phyloP scores from a whole-genome alignment of 2,113 vertebrate species.

The Grammomys surdaster region DNA sequence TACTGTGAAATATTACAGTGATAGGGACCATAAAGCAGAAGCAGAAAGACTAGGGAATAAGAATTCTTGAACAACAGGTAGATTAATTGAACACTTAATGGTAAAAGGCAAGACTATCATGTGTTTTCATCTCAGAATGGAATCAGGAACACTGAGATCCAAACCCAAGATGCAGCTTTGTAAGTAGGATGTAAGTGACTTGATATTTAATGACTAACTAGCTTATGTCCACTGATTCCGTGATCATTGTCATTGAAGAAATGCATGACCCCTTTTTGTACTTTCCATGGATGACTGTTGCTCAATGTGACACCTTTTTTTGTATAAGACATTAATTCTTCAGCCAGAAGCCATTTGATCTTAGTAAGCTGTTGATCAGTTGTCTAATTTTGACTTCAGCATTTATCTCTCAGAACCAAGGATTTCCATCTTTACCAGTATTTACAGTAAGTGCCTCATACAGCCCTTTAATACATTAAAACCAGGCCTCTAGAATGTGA shows the following conservation, averaged over 20 bases:
- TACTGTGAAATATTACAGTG: neutral
- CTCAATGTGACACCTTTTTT: neutral
- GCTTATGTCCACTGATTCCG: neutral
- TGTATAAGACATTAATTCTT: neutral
- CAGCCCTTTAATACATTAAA: constrained; percentile 9
- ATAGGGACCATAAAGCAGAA: neutral
- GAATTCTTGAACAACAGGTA: constrained; percentile 9
- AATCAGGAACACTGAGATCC: neutral
- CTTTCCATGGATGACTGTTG: neutral
- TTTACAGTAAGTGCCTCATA: neutral
- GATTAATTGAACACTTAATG: neutral
- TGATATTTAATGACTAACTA: neutral
- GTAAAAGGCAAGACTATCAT: neutral
- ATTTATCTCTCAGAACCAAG: constrained; percentile 18
- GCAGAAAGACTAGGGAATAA: neutral
- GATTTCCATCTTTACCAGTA: constrained; percentile 30
- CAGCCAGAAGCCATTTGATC: neutral
- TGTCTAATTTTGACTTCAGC: constrained; percentile 50
- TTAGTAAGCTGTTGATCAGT: constrained; percentile 22
- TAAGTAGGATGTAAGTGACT: neutral
- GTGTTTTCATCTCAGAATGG: neutral
- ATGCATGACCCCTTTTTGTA: neutral
- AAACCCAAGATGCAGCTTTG: neutral
- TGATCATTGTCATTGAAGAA: neutral
- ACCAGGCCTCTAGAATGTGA: neutral